phyloP scores from a whole-genome alignment of 2,113 vertebrate species.

The Malurus elegans region DNA sequence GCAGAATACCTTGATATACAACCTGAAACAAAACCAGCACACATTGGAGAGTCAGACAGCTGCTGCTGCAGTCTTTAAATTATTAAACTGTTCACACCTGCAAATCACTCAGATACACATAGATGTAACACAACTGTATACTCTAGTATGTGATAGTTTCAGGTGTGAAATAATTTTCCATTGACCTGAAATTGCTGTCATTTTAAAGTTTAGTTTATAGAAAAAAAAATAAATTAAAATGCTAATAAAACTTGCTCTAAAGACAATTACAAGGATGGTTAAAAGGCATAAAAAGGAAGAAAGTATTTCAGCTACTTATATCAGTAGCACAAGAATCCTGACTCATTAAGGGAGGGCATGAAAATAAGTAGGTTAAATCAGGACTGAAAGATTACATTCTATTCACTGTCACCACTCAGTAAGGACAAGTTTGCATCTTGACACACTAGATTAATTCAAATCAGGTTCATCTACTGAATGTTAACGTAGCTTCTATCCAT shows the following conservation, averaged over 20 bases:
- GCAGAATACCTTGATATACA: slow-evolving; percentile 97
- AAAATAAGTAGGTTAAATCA: background rate
- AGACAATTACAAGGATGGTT: background rate
- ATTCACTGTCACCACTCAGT: background rate
- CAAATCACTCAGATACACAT: background rate
- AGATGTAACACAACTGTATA: background rate
- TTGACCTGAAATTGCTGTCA: background rate
- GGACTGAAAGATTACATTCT: background rate
- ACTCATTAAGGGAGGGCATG: background rate
- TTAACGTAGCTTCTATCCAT: background rate
- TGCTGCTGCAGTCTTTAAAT: background rate
- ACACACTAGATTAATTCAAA: background rate
- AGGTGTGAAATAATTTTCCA: background rate
- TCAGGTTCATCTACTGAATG: background rate
- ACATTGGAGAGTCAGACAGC: background rate
- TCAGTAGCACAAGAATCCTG: background rate
- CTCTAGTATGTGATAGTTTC: background rate
- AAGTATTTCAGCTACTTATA: background rate
- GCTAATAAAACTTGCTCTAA: background rate
- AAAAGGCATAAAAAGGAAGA: background rate
- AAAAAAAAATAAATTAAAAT: background rate
- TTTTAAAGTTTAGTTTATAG: background rate
- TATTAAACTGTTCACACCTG: background rate
- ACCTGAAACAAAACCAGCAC: slow-evolving; percentile 70
- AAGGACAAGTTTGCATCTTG: background rate